These are phyloP conservation scores for Masticophis lateralis DNA, from an alignment of 2,797 vertebrate genomes.

Conservation along the genomic window DNA sequence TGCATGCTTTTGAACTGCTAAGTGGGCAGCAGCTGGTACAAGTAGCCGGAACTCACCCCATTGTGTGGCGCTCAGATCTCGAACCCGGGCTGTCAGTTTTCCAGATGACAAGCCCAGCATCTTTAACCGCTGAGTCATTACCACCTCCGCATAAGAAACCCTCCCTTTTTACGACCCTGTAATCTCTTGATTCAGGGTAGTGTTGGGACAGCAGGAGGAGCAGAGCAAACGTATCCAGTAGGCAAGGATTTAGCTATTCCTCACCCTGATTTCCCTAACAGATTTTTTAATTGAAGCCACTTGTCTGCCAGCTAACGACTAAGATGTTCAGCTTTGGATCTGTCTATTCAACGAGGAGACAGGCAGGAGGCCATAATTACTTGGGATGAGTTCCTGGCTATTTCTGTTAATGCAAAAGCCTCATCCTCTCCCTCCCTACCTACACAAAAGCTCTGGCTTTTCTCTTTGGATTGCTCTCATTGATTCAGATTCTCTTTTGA, in stretches of 20 bases:
- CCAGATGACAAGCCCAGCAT: too few species aligned
- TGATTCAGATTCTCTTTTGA: constrained; percentile 48
- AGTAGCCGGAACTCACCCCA: too few species aligned
- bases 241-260: constrained; percentile 26
- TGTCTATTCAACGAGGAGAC: constrained; percentile 16
- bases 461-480: constrained; percentile 37
- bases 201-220: not conserved
- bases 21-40: too few species aligned
- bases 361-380: constrained; percentile 32
- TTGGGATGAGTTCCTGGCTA: not conserved
- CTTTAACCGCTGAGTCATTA: too few species aligned
- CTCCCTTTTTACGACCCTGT: not conserved
- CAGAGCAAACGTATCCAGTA: not conserved
- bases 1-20: too few species aligned
- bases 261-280: constrained; percentile 18
- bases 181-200: not conserved
- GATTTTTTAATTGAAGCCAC: not conserved
- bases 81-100: too few species aligned
- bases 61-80: too few species aligned
- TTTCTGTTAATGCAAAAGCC: constrained; percentile 39
- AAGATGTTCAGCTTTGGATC: constrained; percentile 38
- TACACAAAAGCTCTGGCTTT: constrained; percentile 17
- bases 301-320: constrained; percentile 16
- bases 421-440: not conserved
- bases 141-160: rapidly evolving